Conservation (phyloP, 1,140 invertebrate genomes). For the Papilio dardanus region DNA sequence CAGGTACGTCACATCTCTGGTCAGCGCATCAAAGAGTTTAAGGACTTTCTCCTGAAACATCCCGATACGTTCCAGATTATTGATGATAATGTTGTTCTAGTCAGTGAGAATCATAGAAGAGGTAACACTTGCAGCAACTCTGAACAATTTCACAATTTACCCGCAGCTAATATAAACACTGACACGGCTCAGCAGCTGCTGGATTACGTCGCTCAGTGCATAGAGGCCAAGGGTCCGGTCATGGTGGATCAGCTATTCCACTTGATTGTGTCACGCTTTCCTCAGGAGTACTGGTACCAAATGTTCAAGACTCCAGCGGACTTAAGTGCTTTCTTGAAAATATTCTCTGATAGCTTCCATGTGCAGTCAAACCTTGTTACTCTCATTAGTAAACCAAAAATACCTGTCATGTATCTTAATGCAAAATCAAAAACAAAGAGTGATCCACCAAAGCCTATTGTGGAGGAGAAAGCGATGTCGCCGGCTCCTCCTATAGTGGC, state of each 20-base stretch:
- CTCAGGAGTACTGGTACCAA: constrained; percentile 89
- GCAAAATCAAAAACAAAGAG: constrained; percentile 76
- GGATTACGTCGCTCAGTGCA: constrained; percentile 90
- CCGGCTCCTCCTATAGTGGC: constrained; percentile 64
- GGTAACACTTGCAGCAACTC: constrained; percentile 83
- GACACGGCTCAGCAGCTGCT: constrained; percentile 89
- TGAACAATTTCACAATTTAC: constrained; percentile 85
- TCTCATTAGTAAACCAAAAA: constrained; percentile 87
- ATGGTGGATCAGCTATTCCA: constrained; percentile 93
- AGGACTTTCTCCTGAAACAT: constrained; percentile 93
- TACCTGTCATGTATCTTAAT: constrained; percentile 83
- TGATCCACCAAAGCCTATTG: constrained; percentile 75
- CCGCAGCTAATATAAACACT: constrained; percentile 91
- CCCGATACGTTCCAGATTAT: constrained; percentile 93
- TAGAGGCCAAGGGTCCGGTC: constrained; percentile 90
- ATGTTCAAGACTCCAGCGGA: constrained; percentile 94
- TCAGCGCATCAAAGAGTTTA: constrained; percentile 96
- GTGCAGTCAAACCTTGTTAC: constrained; percentile 95
- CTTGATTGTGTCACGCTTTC: constrained; percentile 89
- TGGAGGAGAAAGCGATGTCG: constrained; percentile 66
- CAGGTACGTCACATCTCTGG: constrained; percentile 97
- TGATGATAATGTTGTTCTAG: constrained; percentile 90
- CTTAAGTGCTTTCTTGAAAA: constrained; percentile 92
- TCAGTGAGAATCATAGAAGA: constrained; percentile 83
- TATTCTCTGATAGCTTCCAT: constrained; percentile 95